A percentile compares a stretch with the other conserved stretches of the same genome.
phyloP scores from a whole-genome alignment of 1,140 invertebrate genomes.

The Camponotus floridanus region DNA sequence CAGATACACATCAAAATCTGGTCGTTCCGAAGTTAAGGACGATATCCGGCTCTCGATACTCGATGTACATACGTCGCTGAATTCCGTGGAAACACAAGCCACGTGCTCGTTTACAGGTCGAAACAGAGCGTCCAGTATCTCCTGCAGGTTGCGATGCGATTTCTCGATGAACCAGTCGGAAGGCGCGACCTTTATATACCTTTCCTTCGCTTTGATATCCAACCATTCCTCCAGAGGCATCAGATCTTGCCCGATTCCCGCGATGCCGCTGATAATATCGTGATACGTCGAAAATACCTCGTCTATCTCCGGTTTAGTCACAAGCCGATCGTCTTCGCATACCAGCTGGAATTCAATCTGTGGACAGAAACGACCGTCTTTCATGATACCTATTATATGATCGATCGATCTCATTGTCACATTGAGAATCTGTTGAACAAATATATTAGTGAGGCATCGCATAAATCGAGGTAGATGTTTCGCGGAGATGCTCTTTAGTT shows the following conservation, averaged over 20 bases:
- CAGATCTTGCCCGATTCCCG: constrained; percentile 80
- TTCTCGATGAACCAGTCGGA: constrained; percentile 81
- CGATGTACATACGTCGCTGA: constrained; percentile 59
- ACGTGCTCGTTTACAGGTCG: constrained; percentile 77
- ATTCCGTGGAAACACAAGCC: constrained; percentile 52
- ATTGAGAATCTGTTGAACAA: constrained; percentile 82
- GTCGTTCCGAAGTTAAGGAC: constrained; percentile 56
- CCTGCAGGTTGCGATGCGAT: constrained; percentile 77
- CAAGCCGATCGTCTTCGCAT: constrained; percentile 76
- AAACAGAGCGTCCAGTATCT: constrained; percentile 76
- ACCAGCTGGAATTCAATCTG: constrained; percentile 80
- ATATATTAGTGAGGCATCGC: constrained; percentile 79
- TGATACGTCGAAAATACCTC: constrained; percentile 79
- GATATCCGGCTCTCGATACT: constrained; percentile 63
- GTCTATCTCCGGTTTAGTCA: constrained; percentile 77
- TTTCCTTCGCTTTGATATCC: constrained; percentile 67
- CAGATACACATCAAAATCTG: constrained; percentile 75
- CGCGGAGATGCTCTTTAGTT: constrained; percentile 65
- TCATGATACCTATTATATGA: constrained; percentile 78
- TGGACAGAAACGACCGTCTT: constrained; percentile 73
- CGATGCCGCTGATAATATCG: constrained; percentile 77
- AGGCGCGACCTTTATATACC: constrained; percentile 78
- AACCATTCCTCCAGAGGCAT: constrained; percentile 81
- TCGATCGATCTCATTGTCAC: constrained; percentile 82
- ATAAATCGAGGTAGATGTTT: constrained; percentile 71